Evolutionary conservation across 2,797 vertebrate species (phyloP), one percentile per base, ranked within the genome.

Genomic region (Lepus townsendii): DNA sequence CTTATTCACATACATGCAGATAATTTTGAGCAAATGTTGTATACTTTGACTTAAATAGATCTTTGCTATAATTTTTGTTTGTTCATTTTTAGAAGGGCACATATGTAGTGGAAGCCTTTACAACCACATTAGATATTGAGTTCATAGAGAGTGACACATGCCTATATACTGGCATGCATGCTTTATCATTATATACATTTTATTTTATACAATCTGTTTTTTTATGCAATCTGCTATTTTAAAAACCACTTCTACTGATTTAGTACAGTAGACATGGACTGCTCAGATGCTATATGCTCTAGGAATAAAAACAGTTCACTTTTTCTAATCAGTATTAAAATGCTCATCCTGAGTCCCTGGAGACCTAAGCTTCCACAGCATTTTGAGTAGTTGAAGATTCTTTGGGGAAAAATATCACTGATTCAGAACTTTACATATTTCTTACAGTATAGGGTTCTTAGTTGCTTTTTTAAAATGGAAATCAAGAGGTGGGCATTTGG

Each of bases 401-500:
- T 65, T 78, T 65, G 24, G 80, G 63, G 19, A 90, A 50, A 76
- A 93, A 84, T 42, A 30, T 19, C 17, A 50, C 13, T 1, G 72
- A 38, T 42, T 91, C 16, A 19, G 94, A 30, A 12, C n/a, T 75
- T 30, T 62, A 0, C 3, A 77, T 83, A 3, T 19, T 2, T 93
- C 47, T 88, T 78, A 54, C 3, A 75, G 6, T 30, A 7, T 10
- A 32, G 27, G 3, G 1, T 30, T 2, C 27, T 26, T 27, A 80
- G 12, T 8, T 77, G 32, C 6, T 78, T n/a, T 92, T 86, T 72
- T 66, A 93, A 96, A 4, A 14, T 50, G 47, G 12, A 83, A 30
- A 26, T 86, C 24, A 3, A 89, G 90, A 72, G 54, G 19, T 57
- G 54, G 54, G 54, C 54, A 57, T 16, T 57, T 57, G 54, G 13